phyloP scores from a whole-genome alignment of 2,888 invertebrate species.

The Pristionchus arcanus region DNA sequence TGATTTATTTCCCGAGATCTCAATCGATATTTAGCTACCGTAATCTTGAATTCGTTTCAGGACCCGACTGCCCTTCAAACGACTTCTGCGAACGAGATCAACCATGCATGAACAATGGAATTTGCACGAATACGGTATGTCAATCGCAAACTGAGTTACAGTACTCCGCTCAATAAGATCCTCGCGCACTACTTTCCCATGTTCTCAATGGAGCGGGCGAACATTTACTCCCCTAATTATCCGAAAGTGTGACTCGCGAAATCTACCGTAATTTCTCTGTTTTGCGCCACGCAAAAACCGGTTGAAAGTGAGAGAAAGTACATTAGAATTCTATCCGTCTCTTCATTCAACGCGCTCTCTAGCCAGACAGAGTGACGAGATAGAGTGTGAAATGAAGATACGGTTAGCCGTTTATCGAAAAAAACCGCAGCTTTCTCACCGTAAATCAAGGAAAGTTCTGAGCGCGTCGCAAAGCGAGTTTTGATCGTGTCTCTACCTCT shows the following conservation, averaged over 20 bases:
- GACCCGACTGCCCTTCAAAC: conserved; percentile 28
- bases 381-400: too few species aligned
- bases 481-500: conserved; percentile 13
- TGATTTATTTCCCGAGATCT: not conserved
- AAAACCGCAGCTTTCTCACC: conserved; percentile 8
- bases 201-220: conserved; percentile 40
- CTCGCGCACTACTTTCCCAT: conserved; percentile 18
- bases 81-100: not conserved
- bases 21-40: not conserved
- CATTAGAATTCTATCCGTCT: conserved; percentile 13
- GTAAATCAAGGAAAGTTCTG: not conserved
- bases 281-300: not conserved
- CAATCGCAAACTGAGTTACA: not conserved
- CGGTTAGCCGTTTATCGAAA: too few species aligned
- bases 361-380: too few species aligned
- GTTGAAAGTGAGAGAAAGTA: not conserved
- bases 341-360: too few species aligned
- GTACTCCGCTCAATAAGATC: not conserved
- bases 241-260: conserved; percentile 17
- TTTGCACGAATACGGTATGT: conserved; percentile 52
- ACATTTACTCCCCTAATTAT: conserved; percentile 52
- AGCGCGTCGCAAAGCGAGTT: conserved; percentile 30
- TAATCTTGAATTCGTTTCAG: conserved; percentile 5
- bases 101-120: conserved; percentile 25
- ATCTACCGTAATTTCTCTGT: conserved; percentile 46